phyloP scores from a whole-genome alignment of 2,113 vertebrate species.

The Atlantisia rogersi region DNA sequence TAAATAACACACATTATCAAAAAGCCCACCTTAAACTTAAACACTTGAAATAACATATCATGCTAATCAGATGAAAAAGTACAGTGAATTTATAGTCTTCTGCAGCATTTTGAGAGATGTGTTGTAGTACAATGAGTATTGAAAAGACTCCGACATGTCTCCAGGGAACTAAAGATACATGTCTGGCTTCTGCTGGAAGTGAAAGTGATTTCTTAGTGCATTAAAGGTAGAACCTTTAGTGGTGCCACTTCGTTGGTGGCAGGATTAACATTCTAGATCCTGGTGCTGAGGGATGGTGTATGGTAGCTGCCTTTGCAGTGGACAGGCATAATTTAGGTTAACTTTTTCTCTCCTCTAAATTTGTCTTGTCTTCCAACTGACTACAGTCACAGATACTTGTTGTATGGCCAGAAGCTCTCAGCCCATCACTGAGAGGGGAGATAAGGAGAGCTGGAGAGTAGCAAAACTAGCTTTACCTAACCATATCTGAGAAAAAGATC shows the following conservation, averaged over 20 bases:
- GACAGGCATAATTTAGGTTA: background rate
- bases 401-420: background rate
- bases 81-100: background rate
- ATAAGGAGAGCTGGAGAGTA: background rate
- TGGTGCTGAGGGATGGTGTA: background rate
- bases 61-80: background rate
- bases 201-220: background rate
- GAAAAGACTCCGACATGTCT: background rate
- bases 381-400: background rate
- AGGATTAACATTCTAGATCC: background rate
- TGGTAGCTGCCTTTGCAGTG: background rate
- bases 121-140: background rate
- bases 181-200: background rate
- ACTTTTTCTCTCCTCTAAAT: background rate
- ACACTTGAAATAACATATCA: background rate
- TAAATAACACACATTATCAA: background rate
- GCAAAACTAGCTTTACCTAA: background rate
- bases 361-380: background rate
- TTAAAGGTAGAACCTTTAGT: background rate
- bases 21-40: background rate
- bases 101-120: background rate
- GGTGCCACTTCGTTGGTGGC: background rate
- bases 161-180: background rate
- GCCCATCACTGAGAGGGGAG: background rate
- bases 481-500: background rate